Evolutionary conservation across 2,888 invertebrate species (phyloP).

Genomic region (Carterocephalus palaemon): DNA sequence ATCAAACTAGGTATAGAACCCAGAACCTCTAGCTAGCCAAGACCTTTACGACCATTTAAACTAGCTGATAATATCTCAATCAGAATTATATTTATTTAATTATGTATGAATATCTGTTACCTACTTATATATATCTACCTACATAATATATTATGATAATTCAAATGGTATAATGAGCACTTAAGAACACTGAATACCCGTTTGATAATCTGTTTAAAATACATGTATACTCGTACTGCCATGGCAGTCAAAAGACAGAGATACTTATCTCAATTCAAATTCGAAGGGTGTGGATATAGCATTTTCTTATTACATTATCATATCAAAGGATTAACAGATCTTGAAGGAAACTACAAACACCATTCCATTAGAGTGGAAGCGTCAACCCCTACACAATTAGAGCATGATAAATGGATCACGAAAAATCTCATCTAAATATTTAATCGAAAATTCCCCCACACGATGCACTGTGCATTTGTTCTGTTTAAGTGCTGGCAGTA

Average conservation of each 20-base stretch:
- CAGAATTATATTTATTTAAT: no score
- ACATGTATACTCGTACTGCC: no score
- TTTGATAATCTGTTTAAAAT: no score
- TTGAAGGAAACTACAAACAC: constrained; percentile 43
- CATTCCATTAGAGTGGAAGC: constrained; percentile 55
- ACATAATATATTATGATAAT: no score
- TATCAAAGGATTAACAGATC: constrained; percentile 68
- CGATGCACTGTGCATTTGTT: constrained; percentile 34
- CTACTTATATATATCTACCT: no score
- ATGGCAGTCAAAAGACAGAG: neutral
- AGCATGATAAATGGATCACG: constrained; percentile 75
- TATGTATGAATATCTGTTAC: no score
- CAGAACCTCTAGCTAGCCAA: no score
- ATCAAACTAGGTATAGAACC: no score
- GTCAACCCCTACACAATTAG: constrained; percentile 69
- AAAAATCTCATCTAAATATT: constrained; percentile 79
- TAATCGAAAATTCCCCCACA: constrained; percentile 75
- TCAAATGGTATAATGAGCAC: no score
- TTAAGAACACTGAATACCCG: no score
- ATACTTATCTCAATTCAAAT: constrained; percentile 14
- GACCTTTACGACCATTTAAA: no score
- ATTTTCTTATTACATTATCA: constrained; percentile 68
- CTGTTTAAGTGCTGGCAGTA: constrained; percentile 28
- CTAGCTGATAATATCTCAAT: no score
- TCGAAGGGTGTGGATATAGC: constrained; percentile 10